phyloP scores from a whole-genome alignment of 2,113 vertebrate genomes.

The zebrafish (Danio rerio) region GRCz12tu NC_133191.1:17171001-17171500 shows the following conservation, averaged over 20 bases:
- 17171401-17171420: conserved; percentile 16
- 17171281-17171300: conserved; percentile 78
- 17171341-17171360: conserved; percentile 63
- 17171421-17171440: conserved; percentile 53
- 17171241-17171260: not conserved
- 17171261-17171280: conserved; percentile 53
- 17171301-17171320: conserved; percentile 80
- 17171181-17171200: not conserved
- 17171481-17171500: conserved; percentile 76
- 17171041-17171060: not conserved
- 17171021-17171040: not conserved
- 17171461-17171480: conserved; percentile 77
- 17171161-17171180: not conserved
- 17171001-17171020: not conserved
- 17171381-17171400: conserved; percentile 61
- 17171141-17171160: conserved; percentile 11
- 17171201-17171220: conserved; percentile 3
- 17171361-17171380: conserved; percentile 72
- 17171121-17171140: not conserved
- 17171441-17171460: conserved; percentile 64
- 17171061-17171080: not conserved
- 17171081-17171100: not conserved
- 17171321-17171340: conserved; percentile 72
- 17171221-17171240: not conserved
- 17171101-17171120: not conserved